Evolutionary conservation across 92 coral and sea anemone genomes (phyloP).

Genomic region (Diadumene lineata): DNA sequence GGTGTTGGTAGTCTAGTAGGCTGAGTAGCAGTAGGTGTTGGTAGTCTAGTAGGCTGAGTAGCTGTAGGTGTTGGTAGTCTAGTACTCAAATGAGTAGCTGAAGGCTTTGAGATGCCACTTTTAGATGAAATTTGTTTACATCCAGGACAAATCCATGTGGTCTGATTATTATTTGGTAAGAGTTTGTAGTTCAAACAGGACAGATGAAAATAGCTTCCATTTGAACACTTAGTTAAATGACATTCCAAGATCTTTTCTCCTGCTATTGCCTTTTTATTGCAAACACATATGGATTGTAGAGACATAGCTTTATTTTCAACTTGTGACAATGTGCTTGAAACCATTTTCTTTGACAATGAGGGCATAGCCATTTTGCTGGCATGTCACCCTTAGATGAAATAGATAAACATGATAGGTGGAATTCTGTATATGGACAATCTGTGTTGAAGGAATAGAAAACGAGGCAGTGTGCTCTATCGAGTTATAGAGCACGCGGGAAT

Average conservation of each 20-base stretch:
- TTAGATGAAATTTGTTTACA: slow-evolving; percentile 4
- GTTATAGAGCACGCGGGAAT: too few species aligned
- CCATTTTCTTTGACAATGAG: slow-evolving; percentile 7
- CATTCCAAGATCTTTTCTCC: slow-evolving; percentile 11
- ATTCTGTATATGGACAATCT: slow-evolving; percentile 1
- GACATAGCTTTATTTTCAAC: not conserved
- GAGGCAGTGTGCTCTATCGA: too few species aligned
- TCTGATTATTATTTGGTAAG: slow-evolving; percentile 21
- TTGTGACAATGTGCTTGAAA: not conserved
- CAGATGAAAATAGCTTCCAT: slow-evolving; percentile 17
- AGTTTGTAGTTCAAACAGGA: slow-evolving; percentile 23
- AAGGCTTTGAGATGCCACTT: not conserved
- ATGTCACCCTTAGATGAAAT: not conserved
- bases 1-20: too few species aligned
- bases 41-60: too few species aligned
- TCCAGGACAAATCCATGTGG: slow-evolving; percentile 17
- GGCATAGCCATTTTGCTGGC: slow-evolving; percentile 21
- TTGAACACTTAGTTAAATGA: not conserved
- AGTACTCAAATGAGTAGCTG: not conserved
- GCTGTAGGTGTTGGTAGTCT: too few species aligned
- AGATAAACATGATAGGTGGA: slow-evolving; percentile 15
- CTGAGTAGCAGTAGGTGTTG: too few species aligned
- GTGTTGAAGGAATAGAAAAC: too few species aligned
- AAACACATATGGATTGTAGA: slow-evolving; percentile 8
- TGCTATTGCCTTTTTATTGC: not conserved